phyloP scores from a whole-genome alignment of 2,888 invertebrate species.

The Drosophila planitibia region DNA sequence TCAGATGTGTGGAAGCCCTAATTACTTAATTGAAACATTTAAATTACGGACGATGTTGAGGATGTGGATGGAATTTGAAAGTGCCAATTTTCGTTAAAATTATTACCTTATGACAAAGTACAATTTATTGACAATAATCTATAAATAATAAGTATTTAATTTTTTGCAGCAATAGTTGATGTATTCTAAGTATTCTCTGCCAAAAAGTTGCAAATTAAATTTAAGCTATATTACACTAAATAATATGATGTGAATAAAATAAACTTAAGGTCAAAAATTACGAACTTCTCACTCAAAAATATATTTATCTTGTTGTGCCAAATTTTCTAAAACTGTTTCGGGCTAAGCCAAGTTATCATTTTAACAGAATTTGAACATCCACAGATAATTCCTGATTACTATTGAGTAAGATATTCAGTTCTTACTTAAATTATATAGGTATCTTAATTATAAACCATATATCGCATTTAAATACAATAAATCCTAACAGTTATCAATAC shows the following conservation, averaged over 20 bases:
- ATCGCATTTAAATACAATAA: neutral
- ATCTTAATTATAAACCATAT: neutral
- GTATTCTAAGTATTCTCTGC: neutral
- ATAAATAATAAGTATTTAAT: neutral
- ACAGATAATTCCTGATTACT: neutral
- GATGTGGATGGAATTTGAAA: neutral
- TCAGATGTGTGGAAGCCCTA: neutral
- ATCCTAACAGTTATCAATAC: neutral
- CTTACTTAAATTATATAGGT: neutral
- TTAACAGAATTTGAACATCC: neutral
- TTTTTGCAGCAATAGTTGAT: neutral
- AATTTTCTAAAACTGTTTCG: neutral
- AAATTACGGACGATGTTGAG: neutral
- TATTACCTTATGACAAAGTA: neutral
- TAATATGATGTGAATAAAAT: neutral
- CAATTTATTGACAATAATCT: slow-evolving; percentile 1
- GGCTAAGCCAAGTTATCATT: neutral
- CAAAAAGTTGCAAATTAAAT: neutral
- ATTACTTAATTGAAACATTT: neutral
- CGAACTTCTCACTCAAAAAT: neutral
- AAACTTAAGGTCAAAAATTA: neutral
- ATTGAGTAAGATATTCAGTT: neutral
- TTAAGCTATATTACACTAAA: neutral
- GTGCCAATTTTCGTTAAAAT: neutral
- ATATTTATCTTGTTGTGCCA: too few relatives aligned